phyloP scores from a whole-genome alignment of 2,888 invertebrate genomes.

The Ochropleura leucogaster region DNA sequence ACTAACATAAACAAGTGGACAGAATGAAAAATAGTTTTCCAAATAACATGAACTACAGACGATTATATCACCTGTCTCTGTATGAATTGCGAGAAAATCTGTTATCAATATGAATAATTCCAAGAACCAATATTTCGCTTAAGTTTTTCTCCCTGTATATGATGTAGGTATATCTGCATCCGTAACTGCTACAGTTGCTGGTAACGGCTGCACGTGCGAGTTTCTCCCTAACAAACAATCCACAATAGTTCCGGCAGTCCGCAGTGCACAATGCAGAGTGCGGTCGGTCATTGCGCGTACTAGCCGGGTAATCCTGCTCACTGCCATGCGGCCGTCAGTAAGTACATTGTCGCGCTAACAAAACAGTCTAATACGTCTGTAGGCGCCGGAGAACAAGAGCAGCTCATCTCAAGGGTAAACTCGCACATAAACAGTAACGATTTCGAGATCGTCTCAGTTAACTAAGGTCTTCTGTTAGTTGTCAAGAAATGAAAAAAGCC shows the following conservation, averaged over 20 bases:
- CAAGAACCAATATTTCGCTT: not conserved
- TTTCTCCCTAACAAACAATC: slow-evolving; percentile 44
- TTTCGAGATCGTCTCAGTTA: not conserved
- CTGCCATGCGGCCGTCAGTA: slow-evolving; percentile 34
- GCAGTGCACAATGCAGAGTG: slow-evolving; percentile 16
- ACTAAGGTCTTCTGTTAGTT: not conserved
- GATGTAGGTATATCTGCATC: not conserved
- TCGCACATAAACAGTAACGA: not conserved
- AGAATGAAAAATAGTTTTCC: not conserved
- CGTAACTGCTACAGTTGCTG: not conserved
- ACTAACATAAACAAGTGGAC: too few species aligned
- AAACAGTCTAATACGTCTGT: slow-evolving; percentile 36
- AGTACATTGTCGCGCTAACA: slow-evolving; percentile 45
- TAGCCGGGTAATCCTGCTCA: slow-evolving; percentile 52
- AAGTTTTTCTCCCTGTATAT: not conserved
- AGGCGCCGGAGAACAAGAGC: slow-evolving; percentile 6
- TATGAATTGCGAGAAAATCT: not conserved
- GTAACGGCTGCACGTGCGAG: slow-evolving; percentile 1
- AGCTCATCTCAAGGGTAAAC: slow-evolving; percentile 5
- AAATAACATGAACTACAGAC: not conserved
- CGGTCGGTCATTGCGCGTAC: slow-evolving; percentile 47
- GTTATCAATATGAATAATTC: not conserved
- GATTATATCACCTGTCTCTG: too few species aligned
- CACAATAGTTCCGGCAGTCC: slow-evolving; percentile 28
- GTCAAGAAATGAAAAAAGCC: too few species aligned